Evolutionary conservation across 2,113 vertebrate genomes (phyloP), one percentile per base, ranked within the genome.

Genomic region (Ariopsis seemanni): DNA sequence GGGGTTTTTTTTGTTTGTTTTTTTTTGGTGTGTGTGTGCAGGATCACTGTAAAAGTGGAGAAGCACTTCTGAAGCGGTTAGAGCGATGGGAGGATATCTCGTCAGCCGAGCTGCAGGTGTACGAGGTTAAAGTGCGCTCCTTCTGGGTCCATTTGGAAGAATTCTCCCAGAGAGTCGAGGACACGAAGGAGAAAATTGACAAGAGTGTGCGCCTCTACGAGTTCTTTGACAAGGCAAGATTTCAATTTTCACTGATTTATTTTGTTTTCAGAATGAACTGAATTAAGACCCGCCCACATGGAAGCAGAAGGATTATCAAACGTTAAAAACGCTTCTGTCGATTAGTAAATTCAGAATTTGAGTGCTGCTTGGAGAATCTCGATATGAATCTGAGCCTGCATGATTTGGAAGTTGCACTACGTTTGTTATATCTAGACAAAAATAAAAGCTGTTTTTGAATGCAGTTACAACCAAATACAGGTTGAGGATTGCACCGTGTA

Each of bases 161-260:
- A 17, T 96, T 96, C 90, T 95, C 93, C 60, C 91, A 90, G 83
- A 91, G 94, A 0, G 92, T 96, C 69, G 95, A 96, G 84, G 93
- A 94, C 77, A 92, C 89, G 4, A 94, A 93, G 87, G 91, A 91
- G 62, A 91, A 91, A 52, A 88, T 96, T n/a, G 91, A 93, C 86
- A 94, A 95, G 92, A 95, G 94, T 0, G 92, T 96, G 48, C 90
- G 89, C 65, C 94, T 96, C 0, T 95, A 95, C 27, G 93, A 95
- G 79, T 96, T 96, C 90, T 95, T 95, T 87, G 96, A 96, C 87
- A 95, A 95, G 95, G 96, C 96, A 65, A 92, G 92, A 62, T 11
- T 2, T 22, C 4, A 8, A 20, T 50, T 48, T 48, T 22, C 5
- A 7, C 27, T 34, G 65, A 17, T 48, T 74, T 25, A 22, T 9